Percentiles rank a stretch among this genome's conserved stretches.
Evolutionary conservation across 1,140 invertebrate species (phyloP).

Genomic region (Halotydeus destructor): DNA sequence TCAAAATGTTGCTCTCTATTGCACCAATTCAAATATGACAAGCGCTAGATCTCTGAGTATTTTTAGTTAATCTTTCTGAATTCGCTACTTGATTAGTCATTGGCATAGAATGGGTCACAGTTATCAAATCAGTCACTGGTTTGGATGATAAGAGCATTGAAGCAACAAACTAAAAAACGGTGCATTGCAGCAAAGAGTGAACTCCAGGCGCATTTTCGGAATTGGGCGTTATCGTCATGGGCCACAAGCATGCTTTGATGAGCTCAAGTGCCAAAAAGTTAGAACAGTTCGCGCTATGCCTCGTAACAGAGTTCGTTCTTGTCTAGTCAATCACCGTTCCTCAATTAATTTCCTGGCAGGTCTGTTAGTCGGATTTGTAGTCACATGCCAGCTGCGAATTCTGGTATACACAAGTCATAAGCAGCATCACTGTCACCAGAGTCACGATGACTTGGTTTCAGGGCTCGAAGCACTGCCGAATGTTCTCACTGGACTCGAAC

Average conservation of each 20-base stretch:
- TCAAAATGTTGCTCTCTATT: too few species aligned
- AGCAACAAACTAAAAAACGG: too few species aligned
- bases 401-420: background rate
- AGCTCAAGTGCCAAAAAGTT: background rate
- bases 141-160: too few species aligned
- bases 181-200: background rate
- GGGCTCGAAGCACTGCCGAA: too few species aligned
- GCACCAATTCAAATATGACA: too few species aligned
- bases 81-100: too few species aligned
- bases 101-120: too few species aligned
- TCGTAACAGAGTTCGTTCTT: background rate
- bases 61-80: too few species aligned
- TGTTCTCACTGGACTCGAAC: background rate
- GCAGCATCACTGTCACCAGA: background rate
- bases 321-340: too few species aligned
- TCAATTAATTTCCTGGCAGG: background rate
- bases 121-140: too few species aligned
- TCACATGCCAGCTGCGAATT: background rate
- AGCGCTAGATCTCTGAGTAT: too few species aligned
- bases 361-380: background rate
- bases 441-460: background rate
- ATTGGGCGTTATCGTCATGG: background rate
- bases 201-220: too few species aligned
- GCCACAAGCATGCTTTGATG: background rate
- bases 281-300: background rate